Evolutionary conservation across 35 echinoderm and acorn worm genomes (phyloP), one percentile per base, ranked within the genome.

Genomic region (Lytechinus pictus): DNA sequence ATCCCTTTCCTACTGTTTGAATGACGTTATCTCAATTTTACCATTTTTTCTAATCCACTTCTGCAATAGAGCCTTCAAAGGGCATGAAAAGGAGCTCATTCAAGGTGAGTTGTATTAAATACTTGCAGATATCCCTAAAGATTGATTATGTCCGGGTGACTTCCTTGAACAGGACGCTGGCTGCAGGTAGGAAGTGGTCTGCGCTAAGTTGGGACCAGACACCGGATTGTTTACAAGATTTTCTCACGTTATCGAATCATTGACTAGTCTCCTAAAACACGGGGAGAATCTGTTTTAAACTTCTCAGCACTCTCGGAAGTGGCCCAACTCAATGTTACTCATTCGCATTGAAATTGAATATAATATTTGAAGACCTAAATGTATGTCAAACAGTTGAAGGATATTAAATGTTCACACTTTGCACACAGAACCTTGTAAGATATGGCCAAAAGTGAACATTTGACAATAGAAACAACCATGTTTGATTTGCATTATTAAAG

Each of bases 161-260:
- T 79, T 79, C 66, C 66, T 79, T 79, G 66, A n/a, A 79, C 66
- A 79, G 66, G 66, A 79, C 19, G 7, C 66, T 24, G 1, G 16
- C 19, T 0, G 12, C 21, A 16, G 66, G 19, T 6, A 27, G 66
- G 66, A 79, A 79, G 66, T 24, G 66, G 66, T 79, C 14, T 16
- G 66, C n/a, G 66, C 66, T 79, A 79, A 79, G 66, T 79, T 79
- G 66, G 66, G 66, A 79, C n/a, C 66, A 79, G n/a, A 79, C 66
- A n/a, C 16, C 66, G 66, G 66, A 79, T 19, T 79, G 66, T 79
- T 79, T 79, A 79, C 66, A 79, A 79, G 4, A 24, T 24, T 79
- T 79, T 79, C 66, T 79, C 66, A 79, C 66, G 66, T 79, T 79
- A 79, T 79, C 66, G n/a, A 79, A 79, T 24, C 66, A 79, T 79